phyloP scores from a whole-genome alignment of 2,113 vertebrate genomes.

The Amphiprion ocellaris region DNA sequence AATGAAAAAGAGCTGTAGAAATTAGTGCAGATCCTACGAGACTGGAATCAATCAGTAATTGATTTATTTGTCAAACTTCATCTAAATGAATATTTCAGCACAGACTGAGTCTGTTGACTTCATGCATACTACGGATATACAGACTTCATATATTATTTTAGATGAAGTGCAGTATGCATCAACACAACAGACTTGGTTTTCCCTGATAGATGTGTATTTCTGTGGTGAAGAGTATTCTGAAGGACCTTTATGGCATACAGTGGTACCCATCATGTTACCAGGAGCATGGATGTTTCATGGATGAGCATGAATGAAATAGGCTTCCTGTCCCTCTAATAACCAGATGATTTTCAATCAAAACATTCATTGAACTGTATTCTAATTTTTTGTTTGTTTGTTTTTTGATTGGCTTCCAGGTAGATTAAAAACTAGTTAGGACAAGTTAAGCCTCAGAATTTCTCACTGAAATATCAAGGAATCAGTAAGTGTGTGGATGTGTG shows the following conservation, averaged over 20 bases:
- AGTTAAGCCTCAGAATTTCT: too few relatives aligned
- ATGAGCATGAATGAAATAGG: background rate
- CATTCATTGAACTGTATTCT: too few relatives aligned
- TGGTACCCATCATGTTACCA: background rate
- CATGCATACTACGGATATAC: background rate
- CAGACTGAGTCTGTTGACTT: background rate
- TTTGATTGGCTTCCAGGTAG: too few relatives aligned
- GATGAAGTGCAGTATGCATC: background rate
- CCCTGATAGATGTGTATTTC: background rate
- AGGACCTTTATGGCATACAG: background rate
- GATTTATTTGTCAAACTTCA: conserved; percentile 7
- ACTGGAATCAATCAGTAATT: conserved; percentile 6
- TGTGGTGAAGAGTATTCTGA: background rate
- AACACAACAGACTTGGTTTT: background rate
- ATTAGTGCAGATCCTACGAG: background rate
- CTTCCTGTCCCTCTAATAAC: conserved; percentile 31
- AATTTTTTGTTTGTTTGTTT: too few relatives aligned
- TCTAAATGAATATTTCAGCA: background rate
- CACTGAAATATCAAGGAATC: too few relatives aligned
- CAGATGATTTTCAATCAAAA: conserved; percentile 37
- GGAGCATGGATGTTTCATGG: conserved; percentile 1
- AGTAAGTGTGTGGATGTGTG: too few relatives aligned
- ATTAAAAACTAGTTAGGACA: too few relatives aligned
- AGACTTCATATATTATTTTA: background rate
- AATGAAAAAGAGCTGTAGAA: conserved; percentile 3